These are phyloP conservation scores for Pocillopora meandrina DNA, from an alignment of 92 coral and sea anemone species.

Conservation along the genomic window DNA sequence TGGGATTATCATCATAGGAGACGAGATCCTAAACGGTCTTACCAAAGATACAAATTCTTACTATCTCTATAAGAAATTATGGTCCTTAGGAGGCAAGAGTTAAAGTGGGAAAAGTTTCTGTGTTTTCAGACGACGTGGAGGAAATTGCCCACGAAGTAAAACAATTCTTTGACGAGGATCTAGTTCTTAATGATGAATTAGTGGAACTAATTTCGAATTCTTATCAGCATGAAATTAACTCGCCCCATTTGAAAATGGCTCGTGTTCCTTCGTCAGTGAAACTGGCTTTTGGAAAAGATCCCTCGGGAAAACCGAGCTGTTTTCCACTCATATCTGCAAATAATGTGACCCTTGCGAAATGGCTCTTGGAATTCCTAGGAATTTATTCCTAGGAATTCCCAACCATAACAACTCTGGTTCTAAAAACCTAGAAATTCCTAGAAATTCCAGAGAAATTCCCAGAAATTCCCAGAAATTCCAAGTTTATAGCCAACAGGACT, in stretches of 20 bases:
- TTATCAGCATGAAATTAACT: constrained; percentile 49
- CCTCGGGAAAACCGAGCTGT: constrained; percentile 39
- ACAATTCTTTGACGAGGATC: constrained; percentile 75
- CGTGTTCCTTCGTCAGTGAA: constrained; percentile 77
- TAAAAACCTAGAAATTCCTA: too few species aligned
- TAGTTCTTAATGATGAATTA: constrained; percentile 74
- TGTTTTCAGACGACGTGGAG: constrained; percentile 82
- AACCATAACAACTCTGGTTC: too few species aligned
- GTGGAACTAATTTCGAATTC: constrained; percentile 47
- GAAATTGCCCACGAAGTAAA: constrained; percentile 77
- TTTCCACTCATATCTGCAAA: constrained; percentile 84
- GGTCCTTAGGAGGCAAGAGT: constrained; percentile 81
- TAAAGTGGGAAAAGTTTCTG: constrained; percentile 86
- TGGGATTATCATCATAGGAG: constrained; percentile 93
- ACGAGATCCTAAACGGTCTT: constrained; percentile 96
- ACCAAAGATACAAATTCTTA: constrained; percentile 91
- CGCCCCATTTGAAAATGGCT: constrained; percentile 85
- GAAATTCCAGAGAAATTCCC: too few species aligned
- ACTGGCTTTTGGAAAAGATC: constrained; percentile 56
- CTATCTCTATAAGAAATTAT: constrained; percentile 75
- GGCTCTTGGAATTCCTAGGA: too few species aligned
- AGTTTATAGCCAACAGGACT: too few species aligned
- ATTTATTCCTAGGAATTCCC: too few species aligned
- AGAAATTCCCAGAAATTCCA: too few species aligned
- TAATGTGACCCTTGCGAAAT: too few species aligned